Conservation (phyloP, 2,797 vertebrate species). For the Pseudomugil tenellus region DNA sequence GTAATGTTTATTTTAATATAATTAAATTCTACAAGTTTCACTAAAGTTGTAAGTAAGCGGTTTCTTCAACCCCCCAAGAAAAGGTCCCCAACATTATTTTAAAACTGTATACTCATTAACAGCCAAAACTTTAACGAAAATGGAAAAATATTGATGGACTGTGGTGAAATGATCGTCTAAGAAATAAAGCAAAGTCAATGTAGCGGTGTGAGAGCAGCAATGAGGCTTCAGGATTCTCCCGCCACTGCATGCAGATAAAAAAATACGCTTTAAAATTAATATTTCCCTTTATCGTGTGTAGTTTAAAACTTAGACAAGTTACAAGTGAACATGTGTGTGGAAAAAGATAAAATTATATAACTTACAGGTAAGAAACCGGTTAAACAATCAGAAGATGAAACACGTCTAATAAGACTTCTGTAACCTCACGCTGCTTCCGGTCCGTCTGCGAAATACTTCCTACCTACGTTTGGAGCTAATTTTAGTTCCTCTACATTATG, state of each 20-base stretch:
- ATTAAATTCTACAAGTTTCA: too few relatives aligned
- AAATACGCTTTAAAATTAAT: neutral
- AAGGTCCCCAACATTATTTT: too few relatives aligned
- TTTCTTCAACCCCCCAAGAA: too few relatives aligned
- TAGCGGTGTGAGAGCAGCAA: neutral
- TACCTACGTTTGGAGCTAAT: neutral
- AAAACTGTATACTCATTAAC: too few relatives aligned
- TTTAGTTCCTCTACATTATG: slow-evolving; percentile 22
- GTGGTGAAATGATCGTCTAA: too few relatives aligned
- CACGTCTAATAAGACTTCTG: neutral
- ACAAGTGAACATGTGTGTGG: fast-evolving
- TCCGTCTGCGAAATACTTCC: slow-evolving; percentile 48
- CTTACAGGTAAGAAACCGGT: neutral
- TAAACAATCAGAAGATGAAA: slow-evolving; percentile 46
- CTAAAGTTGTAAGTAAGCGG: too few relatives aligned
- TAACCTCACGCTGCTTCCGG: slow-evolving; percentile 72
- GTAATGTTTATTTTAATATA: too few relatives aligned
- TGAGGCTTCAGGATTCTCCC: slow-evolving; percentile 26
- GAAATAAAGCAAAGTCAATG: too few relatives aligned
- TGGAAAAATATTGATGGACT: too few relatives aligned
- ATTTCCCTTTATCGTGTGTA: fast-evolving
- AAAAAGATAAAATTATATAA: fast-evolving
- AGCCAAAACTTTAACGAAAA: too few relatives aligned
- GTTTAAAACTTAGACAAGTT: fast-evolving
- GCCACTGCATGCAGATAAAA: slow-evolving; percentile 16